phyloP scores from a whole-genome alignment of 2,888 invertebrate genomes.

The Drosophila sordidula region DNA sequence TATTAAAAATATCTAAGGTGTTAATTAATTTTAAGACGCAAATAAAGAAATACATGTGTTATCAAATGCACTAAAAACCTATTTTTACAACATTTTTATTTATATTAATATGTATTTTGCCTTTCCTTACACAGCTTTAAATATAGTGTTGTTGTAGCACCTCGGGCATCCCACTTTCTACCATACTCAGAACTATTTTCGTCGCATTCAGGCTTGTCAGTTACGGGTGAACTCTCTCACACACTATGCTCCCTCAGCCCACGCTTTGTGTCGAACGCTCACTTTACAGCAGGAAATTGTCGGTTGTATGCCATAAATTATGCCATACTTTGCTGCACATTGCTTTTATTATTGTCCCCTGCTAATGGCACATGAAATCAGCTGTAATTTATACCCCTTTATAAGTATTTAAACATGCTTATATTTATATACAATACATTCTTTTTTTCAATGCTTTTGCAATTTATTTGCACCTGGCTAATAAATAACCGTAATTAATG shows the following conservation, averaged over 20 bases:
- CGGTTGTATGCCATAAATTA: conserved; percentile 59
- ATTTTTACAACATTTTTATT: background rate
- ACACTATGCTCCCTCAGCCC: background rate
- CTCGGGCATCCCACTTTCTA: background rate
- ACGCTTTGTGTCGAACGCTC: conserved; percentile 13
- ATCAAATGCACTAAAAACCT: background rate
- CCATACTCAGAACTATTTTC: background rate
- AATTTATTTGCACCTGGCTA: conserved; percentile 60
- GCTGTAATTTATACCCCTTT: conserved; percentile 50
- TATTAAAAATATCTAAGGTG: too few species aligned
- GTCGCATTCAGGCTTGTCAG: background rate
- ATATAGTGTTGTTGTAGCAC: background rate
- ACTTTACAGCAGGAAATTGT: conserved; percentile 49
- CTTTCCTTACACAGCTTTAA: background rate
- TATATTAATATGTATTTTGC: background rate
- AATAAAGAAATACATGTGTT: too few species aligned
- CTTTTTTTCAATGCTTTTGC: conserved; percentile 21
- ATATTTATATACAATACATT: conserved; percentile 35
- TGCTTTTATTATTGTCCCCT: conserved; percentile 36
- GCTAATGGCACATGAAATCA: conserved; percentile 53
- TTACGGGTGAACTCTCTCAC: conserved; percentile 1
- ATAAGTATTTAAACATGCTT: conserved; percentile 46
- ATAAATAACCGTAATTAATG: conserved; percentile 73
- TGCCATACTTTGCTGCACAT: conserved; percentile 49
- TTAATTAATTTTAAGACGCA: too few species aligned